phyloP scores from a whole-genome alignment of 2,797 vertebrate species.

The Pelobates cultripes region DNA sequence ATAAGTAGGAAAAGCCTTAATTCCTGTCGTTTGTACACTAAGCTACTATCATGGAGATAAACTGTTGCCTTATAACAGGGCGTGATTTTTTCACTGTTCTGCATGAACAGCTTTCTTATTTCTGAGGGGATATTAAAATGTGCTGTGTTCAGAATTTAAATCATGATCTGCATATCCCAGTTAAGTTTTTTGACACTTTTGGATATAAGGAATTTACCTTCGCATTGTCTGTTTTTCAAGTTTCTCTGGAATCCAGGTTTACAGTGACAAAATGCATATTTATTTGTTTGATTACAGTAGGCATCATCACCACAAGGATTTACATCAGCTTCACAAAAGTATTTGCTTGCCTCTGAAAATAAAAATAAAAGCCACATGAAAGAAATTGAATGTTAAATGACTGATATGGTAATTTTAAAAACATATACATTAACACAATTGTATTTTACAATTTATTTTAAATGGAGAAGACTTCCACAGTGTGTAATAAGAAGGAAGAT shows the following conservation, averaged over 20 bases:
- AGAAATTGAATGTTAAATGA: not conserved
- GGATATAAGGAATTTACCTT: constrained; percentile 78
- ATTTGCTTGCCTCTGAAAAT: constrained; percentile 65
- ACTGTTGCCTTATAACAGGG: constrained; percentile 26
- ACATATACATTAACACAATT: constrained; percentile 22
- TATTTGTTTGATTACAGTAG: constrained; percentile 90
- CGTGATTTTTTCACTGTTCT: constrained; percentile 28
- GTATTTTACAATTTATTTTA: too few relatives aligned
- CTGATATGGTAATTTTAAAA: not conserved
- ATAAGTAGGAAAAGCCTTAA: constrained; percentile 3
- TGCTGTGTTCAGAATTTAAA: constrained; percentile 10
- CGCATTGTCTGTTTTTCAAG: constrained; percentile 85
- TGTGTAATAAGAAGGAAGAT: too few relatives aligned
- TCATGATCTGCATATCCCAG: constrained; percentile 13
- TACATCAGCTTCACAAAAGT: constrained; percentile 88
- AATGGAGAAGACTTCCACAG: too few relatives aligned
- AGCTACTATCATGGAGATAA: constrained; percentile 26
- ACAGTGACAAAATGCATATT: constrained; percentile 87
- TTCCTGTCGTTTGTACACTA: constrained; percentile 41
- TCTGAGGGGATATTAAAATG: not conserved
- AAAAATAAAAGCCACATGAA: constrained; percentile 31
- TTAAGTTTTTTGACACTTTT: constrained; percentile 2
- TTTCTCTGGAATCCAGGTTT: constrained; percentile 94
- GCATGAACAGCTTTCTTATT: constrained; percentile 34
- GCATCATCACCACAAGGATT: constrained; percentile 96